Percentiles rank a stretch among this genome's conserved stretches.
phyloP scores from a whole-genome alignment of 2,113 vertebrate species.

The Archocentrus centrarchus region DNA sequence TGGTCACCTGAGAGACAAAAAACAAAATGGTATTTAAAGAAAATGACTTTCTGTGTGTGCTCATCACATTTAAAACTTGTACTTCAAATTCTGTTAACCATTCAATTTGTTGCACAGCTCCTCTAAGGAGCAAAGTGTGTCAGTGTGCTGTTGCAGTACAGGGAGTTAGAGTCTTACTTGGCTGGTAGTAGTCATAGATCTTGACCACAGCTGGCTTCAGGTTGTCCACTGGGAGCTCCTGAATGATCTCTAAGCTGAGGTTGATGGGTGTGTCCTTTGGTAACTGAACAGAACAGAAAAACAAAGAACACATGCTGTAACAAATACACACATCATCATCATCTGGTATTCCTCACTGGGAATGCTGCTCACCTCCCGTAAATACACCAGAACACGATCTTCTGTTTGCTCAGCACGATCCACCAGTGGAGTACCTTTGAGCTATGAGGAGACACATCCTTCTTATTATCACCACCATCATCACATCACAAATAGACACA shows the following conservation, averaged over 20 bases:
- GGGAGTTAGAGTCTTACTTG: slow-evolving; percentile 75
- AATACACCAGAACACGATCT: slow-evolving; percentile 69
- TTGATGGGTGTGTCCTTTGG: slow-evolving; percentile 3
- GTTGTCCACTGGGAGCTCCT: slow-evolving; percentile 75
- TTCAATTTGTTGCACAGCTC: neutral
- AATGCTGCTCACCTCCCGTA: slow-evolving; percentile 61
- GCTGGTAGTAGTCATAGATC: slow-evolving; percentile 89
- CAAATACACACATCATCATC: neutral
- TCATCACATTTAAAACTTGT: too few species aligned
- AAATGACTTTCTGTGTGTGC: neutral
- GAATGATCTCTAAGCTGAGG: slow-evolving; percentile 72
- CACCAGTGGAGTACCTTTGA: neutral
- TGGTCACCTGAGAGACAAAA: neutral
- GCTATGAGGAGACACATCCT: slow-evolving; percentile 3
- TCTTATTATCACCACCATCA: neutral
- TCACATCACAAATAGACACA: neutral
- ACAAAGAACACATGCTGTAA: neutral
- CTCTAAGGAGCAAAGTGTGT: neutral
- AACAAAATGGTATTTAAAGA: neutral
- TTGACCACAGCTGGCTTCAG: slow-evolving; percentile 79
- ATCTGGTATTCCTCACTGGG: neutral
- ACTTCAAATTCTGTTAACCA: neutral
- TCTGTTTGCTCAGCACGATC: slow-evolving; percentile 52
- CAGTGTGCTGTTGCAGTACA: neutral
- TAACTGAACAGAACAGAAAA: slow-evolving; percentile 49